Percentiles rank a stretch among this genome's conserved stretches.
phyloP scores from a whole-genome alignment of 2,113 vertebrate genomes.

The Echinops telfairi region DNA sequence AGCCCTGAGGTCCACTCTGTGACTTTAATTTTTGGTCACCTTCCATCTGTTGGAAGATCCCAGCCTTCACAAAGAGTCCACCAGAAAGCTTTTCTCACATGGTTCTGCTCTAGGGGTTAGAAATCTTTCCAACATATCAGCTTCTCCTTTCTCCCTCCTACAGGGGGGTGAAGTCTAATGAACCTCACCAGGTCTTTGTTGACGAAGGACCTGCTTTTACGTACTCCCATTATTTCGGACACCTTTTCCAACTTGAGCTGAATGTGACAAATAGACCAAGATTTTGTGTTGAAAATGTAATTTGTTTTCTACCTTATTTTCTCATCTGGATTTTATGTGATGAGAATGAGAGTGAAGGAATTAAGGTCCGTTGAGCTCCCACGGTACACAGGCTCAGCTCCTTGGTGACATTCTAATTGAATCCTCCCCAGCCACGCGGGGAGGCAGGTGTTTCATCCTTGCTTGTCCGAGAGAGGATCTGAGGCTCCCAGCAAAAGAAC shows the following conservation, averaged over 20 bases:
- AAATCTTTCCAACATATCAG: constrained; percentile 57
- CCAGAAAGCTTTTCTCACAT: constrained; percentile 45
- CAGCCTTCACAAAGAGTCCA: constrained; percentile 35
- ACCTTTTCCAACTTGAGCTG: constrained; percentile 56
- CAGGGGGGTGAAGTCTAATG: not conserved
- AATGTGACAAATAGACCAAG: constrained; percentile 65
- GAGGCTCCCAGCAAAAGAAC: not conserved
- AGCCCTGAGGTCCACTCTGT: constrained; percentile 2
- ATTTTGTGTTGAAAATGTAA: constrained; percentile 54
- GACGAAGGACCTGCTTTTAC: constrained; percentile 54
- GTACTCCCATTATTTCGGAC: constrained; percentile 61
- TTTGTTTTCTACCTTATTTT: constrained; percentile 54
- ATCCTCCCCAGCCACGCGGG: not conserved
- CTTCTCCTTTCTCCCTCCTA: constrained; percentile 47
- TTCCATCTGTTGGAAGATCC: constrained; percentile 33
- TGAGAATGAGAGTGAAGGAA: constrained; percentile 44
- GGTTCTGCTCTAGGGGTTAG: constrained; percentile 15
- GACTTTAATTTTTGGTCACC: constrained; percentile 30
- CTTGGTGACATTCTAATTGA: not conserved
- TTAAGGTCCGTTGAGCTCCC: not conserved
- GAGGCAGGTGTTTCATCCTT: not conserved
- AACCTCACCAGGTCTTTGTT: constrained; percentile 47
- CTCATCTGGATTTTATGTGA: constrained; percentile 35
- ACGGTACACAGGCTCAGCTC: not conserved
- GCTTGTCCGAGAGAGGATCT: not conserved